A percentile compares a stretch with the other conserved stretches of the same genome.
phyloP scores from a whole-genome alignment of 2,113 vertebrate species.

The Ptilorrhoa leucosticta region DNA sequence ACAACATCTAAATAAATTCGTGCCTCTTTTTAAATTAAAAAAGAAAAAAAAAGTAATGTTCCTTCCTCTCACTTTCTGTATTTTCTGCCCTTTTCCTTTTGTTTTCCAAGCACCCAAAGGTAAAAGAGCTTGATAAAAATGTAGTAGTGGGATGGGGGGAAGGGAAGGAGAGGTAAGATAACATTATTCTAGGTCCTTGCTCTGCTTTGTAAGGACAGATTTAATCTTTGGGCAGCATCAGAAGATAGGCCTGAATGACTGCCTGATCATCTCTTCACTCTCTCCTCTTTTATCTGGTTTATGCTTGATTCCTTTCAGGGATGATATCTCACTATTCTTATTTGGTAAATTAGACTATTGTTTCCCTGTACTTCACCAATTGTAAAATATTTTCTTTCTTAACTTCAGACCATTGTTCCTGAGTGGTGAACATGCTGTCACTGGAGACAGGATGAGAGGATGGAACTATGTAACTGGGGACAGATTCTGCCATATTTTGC shows the following conservation, averaged over 20 bases:
- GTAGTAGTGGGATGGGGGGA: background rate
- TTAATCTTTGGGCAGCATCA: conserved; percentile 26
- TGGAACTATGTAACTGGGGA: background rate
- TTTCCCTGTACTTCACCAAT: background rate
- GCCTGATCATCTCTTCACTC: conserved; percentile 43
- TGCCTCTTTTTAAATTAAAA: background rate
- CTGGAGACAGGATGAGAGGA: background rate
- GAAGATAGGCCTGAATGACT: conserved; percentile 1
- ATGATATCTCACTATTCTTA: background rate
- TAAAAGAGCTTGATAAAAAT: conserved; percentile 17
- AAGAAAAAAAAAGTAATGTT: background rate
- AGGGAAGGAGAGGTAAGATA: background rate
- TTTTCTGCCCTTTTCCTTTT: background rate
- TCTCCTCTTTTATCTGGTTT: conserved; percentile 34
- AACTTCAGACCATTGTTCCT: background rate
- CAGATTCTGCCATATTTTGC: background rate
- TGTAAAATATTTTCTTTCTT: conserved; percentile 4
- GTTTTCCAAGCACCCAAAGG: background rate
- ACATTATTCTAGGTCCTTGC: conserved; percentile 14
- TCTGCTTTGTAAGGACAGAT: conserved; percentile 22
- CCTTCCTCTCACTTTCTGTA: conserved; percentile 37
- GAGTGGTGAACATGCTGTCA: background rate
- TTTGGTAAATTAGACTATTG: background rate
- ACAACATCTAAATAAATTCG: background rate
- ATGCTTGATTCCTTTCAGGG: background rate